These are phyloP conservation scores for Hirtodrosophila trivittata DNA, from an alignment of 2,888 invertebrate species.

Conservation along the genomic window DNA sequence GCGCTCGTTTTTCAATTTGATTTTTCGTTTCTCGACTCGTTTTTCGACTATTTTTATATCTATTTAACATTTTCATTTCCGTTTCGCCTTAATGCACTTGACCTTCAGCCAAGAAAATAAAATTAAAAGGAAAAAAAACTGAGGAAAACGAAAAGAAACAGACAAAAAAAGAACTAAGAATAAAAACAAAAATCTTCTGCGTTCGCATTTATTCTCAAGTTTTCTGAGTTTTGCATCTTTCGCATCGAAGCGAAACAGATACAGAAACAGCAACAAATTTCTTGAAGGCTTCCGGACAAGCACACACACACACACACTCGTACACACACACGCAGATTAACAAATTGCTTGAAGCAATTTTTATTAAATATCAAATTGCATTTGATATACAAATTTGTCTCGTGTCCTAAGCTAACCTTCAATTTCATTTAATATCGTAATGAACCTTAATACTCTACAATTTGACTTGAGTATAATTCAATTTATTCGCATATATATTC, in stretches of 20 bases:
- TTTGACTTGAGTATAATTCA: too few species aligned
- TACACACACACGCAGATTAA: conserved; percentile 1
- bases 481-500: background rate
- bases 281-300: conserved; percentile 29
- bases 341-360: background rate
- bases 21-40: conserved; percentile 10
- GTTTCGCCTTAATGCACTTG: conserved; percentile 80
- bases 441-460: too few species aligned
- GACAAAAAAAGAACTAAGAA: conserved; percentile 5
- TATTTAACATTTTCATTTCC: conserved; percentile 48
- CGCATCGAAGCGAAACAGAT: conserved; percentile 35
- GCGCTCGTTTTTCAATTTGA: conserved; percentile 27
- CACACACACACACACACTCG: conserved; percentile 4
- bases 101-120: conserved; percentile 55
- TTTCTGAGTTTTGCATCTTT: conserved; percentile 29
- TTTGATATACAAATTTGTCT: conserved; percentile 2
- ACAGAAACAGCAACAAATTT: conserved; percentile 1
- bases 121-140: conserved; percentile 9
- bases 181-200: conserved; percentile 13
- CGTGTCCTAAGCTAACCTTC: background rate
- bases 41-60: conserved; percentile 14
- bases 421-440: conserved; percentile 5
- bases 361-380: conserved; percentile 15
- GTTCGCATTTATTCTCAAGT: conserved; percentile 31
- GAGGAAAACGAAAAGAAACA: too few species aligned